Conservation (phyloP, 2,888 invertebrate species). For the Dicyrtomina minuta region DNA sequence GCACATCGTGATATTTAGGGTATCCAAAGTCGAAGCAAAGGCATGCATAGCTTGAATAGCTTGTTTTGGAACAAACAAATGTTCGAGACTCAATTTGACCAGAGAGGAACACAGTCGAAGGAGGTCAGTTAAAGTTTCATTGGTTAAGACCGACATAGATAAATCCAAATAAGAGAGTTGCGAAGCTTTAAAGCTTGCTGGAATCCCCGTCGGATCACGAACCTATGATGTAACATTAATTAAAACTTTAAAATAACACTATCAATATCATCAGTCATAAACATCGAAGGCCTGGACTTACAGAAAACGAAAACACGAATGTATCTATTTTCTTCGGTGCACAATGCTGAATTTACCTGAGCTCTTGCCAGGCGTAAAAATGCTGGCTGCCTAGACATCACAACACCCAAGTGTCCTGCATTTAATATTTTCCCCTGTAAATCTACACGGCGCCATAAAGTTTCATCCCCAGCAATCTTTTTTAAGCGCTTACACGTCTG, state of each 20-base stretch:
- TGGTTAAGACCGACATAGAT: conserved; percentile 72
- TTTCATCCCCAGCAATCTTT: conserved; percentile 76
- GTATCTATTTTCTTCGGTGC: too few species aligned
- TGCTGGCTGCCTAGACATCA: conserved; percentile 74
- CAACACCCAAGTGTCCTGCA: conserved; percentile 69
- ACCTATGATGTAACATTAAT: conserved; percentile 14
- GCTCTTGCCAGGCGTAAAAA: conserved; percentile 77
- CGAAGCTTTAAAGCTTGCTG: conserved; percentile 32
- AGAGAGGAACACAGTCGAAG: conserved; percentile 70
- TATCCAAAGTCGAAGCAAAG: conserved; percentile 67
- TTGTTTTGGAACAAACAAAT: conserved; percentile 66
- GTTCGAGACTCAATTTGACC: conserved; percentile 82
- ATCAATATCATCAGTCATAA: too few species aligned
- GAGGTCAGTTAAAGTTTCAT: conserved; percentile 58
- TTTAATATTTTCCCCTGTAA: conserved; percentile 68
- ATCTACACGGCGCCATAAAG: conserved; percentile 82
- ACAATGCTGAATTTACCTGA: too few species aligned
- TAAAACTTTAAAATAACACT: conserved; percentile 3
- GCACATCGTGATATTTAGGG: conserved; percentile 81
- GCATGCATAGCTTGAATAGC: conserved; percentile 70
- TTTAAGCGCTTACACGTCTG: conserved; percentile 76
- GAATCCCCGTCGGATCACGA: conserved; percentile 23
- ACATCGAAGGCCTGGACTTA: not conserved
- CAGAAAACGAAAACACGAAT: too few species aligned
- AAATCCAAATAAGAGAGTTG: conserved; percentile 80